phyloP scores from a whole-genome alignment of 2,888 invertebrate species.

The Ernsta delagoae region DNA sequence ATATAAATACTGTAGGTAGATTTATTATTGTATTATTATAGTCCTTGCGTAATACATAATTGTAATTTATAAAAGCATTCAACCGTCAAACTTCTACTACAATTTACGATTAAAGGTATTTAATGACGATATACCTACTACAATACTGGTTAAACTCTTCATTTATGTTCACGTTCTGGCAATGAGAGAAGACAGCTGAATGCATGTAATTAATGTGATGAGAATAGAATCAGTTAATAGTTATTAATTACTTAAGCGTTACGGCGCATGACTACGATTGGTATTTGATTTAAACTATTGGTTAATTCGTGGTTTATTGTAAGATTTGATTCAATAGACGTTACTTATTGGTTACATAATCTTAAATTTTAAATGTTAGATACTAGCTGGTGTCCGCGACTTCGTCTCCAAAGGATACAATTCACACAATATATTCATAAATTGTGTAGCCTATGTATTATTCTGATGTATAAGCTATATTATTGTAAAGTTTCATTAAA shows the following conservation, averaged over 20 bases:
- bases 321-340: background rate
- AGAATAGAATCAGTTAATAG: background rate
- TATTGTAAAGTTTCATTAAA: no score
- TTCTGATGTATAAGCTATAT: no score
- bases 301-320: background rate
- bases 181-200: constrained; percentile 8
- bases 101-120: background rate
- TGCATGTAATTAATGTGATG: constrained; percentile 6
- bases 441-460: no score
- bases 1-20: no score
- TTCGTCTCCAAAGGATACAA: no score
- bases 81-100: background rate
- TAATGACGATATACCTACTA: background rate
- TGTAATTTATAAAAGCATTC: background rate
- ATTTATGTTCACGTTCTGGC: background rate
- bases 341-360: background rate
- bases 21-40: no score
- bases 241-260: constrained; percentile 3
- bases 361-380: background rate
- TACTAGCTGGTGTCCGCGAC: no score
- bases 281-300: constrained; percentile 4
- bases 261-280: background rate
- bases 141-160: background rate
- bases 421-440: no score
- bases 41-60: no score